Evolutionary conservation across 2,797 vertebrate species (phyloP).

Genomic region (Sebastolobus alascanus): DNA sequence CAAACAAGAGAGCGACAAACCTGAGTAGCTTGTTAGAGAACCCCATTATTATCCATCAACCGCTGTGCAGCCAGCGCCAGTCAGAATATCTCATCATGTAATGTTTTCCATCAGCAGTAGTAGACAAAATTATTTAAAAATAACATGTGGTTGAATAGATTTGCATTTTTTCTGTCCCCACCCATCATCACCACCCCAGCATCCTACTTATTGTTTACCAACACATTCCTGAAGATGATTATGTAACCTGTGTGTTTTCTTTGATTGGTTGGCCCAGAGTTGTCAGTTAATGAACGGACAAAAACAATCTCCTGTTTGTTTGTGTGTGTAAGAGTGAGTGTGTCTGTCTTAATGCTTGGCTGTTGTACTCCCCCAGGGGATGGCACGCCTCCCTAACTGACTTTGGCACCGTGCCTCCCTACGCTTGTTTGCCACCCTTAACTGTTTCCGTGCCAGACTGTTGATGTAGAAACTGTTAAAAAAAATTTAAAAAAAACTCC

Average conservation of each 20-base stretch:
- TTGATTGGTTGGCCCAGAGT: slow-evolving; percentile 37
- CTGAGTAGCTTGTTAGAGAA: slow-evolving; percentile 39
- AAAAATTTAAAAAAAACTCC: background rate
- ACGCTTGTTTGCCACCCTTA: slow-evolving; percentile 61
- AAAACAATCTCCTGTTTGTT: slow-evolving; percentile 48
- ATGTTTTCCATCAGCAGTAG: background rate
- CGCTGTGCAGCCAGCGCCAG: background rate
- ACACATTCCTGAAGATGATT: slow-evolving; percentile 47
- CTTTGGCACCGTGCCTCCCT: slow-evolving; percentile 59
- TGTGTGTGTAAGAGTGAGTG: slow-evolving; percentile 18
- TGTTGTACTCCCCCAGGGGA: slow-evolving; percentile 57
- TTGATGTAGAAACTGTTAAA: slow-evolving; percentile 1
- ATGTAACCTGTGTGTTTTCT: slow-evolving; percentile 31
- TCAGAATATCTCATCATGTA: background rate
- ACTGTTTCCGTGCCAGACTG: slow-evolving; percentile 50
- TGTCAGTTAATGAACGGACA: slow-evolving; percentile 48
- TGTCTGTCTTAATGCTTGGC: slow-evolving; percentile 55
- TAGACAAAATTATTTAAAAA: background rate
- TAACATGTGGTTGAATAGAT: background rate
- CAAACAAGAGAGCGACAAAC: slow-evolving; percentile 50
- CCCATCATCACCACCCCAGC: background rate
- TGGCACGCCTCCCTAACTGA: slow-evolving; percentile 72
- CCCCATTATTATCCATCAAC: slow-evolving; percentile 18
- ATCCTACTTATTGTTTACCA: slow-evolving; percentile 12
- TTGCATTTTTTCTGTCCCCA: background rate